Evolutionary conservation across 2,888 invertebrate species (phyloP).

Genomic region (Leucoptera coffeella): DNA sequence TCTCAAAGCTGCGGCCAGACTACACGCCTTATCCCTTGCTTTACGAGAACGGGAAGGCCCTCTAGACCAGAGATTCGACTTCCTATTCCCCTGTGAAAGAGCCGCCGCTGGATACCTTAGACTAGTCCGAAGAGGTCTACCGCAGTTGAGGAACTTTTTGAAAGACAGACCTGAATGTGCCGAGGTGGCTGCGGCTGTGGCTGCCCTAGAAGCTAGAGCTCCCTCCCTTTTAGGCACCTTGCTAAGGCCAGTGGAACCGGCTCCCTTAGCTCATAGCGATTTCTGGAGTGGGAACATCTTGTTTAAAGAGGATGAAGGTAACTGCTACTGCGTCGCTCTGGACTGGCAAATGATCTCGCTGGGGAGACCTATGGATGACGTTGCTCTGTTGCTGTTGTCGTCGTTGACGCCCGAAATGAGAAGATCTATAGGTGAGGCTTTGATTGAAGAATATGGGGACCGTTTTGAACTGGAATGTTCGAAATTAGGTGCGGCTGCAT

Average conservation of each 20-base stretch:
- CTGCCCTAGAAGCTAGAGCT: slow-evolving; percentile 61
- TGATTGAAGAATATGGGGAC: slow-evolving; percentile 67
- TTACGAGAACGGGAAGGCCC: slow-evolving; percentile 39
- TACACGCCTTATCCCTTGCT: slow-evolving; percentile 67
- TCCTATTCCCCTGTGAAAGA: slow-evolving; percentile 70
- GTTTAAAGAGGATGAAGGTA: slow-evolving; percentile 48
- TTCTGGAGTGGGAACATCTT: slow-evolving; percentile 80
- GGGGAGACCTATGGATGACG: slow-evolving; percentile 71
- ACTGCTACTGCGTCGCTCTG: slow-evolving; percentile 61
- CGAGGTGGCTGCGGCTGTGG: slow-evolving; percentile 55
- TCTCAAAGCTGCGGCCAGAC: slow-evolving; percentile 62
- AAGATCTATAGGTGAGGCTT: slow-evolving; percentile 53
- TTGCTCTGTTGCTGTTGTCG: slow-evolving; percentile 65
- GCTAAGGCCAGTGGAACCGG: slow-evolving; percentile 66
- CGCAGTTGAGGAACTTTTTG: slow-evolving; percentile 67
- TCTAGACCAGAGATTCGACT: slow-evolving; percentile 44
- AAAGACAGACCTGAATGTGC: slow-evolving; percentile 60
- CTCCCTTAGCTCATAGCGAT: slow-evolving; percentile 74
- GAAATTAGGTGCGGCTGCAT: slow-evolving; percentile 55
- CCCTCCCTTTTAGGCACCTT: slow-evolving; percentile 66
- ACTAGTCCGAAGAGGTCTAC: slow-evolving; percentile 68
- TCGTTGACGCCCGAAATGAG: slow-evolving; percentile 67
- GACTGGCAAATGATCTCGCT: slow-evolving; percentile 85
- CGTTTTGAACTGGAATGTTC: slow-evolving; percentile 55
- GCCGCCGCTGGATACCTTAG: slow-evolving; percentile 77